A percentile compares a stretch with the other conserved stretches of the same genome.
Evolutionary conservation across 30 jellyfish, hydroid and myxozoan genomes (phyloP).

Genomic region (Sanderia malayensis): DNA sequence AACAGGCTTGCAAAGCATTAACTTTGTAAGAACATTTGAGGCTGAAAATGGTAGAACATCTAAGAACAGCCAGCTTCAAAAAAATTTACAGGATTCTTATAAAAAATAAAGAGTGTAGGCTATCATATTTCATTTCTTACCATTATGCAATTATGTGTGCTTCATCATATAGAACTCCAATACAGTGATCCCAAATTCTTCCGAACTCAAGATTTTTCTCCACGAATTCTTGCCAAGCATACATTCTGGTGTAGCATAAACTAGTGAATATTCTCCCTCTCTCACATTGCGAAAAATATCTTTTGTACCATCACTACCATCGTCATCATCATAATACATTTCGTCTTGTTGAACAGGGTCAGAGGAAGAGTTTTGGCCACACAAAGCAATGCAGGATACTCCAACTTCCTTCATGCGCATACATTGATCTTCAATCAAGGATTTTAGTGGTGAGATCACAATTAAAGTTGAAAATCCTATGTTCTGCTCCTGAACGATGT

Average conservation of each 20-base stretch:
- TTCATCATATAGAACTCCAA: neutral
- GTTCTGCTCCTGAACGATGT: neutral
- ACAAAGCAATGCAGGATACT: neutral
- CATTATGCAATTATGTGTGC: neutral
- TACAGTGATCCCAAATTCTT: neutral
- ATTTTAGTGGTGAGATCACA: neutral
- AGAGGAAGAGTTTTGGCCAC: too few species aligned
- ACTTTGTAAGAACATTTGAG: too few species aligned
- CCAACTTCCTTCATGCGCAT: neutral
- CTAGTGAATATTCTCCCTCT: neutral
- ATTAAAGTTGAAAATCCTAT: neutral
- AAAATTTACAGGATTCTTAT: too few species aligned
- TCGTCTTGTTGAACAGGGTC: too few species aligned
- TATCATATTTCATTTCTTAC: too few species aligned
- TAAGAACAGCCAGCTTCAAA: too few species aligned
- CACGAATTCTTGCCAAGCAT: neutral
- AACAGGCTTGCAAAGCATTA: too few species aligned
- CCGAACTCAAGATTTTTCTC: neutral
- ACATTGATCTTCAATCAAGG: neutral
- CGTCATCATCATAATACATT: neutral
- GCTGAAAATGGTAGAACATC: too few species aligned
- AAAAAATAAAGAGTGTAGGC: too few species aligned
- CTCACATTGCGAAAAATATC: too few species aligned
- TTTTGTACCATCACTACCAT: neutral
- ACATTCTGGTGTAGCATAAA: neutral